Percentiles rank a stretch among this genome's conserved stretches.
Conservation (phyloP, 2,888 invertebrate genomes). For the Abrostola tripartita region DNA sequence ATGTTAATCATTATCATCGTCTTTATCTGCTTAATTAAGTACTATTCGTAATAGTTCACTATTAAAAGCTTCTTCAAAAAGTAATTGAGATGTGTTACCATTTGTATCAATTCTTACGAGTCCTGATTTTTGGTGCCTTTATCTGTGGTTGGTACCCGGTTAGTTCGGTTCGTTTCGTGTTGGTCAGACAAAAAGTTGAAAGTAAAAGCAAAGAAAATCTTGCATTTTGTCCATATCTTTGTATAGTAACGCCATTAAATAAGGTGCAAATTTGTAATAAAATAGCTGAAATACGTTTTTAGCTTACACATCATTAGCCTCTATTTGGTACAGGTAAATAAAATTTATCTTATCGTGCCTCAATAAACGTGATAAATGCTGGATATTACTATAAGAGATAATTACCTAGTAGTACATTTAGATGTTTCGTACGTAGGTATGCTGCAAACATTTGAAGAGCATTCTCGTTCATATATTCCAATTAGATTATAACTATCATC, state of each 20-base stretch:
- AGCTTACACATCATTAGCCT: slow-evolving; percentile 12
- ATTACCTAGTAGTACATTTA: slow-evolving; percentile 12
- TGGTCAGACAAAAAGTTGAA: slow-evolving; percentile 43
- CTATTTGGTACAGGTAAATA: slow-evolving; percentile 49
- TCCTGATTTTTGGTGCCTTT: neutral
- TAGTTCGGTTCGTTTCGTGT: slow-evolving; percentile 28
- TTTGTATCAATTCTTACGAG: neutral
- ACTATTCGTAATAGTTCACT: too few relatives aligned
- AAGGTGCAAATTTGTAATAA: slow-evolving; percentile 24
- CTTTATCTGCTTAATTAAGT: too few relatives aligned
- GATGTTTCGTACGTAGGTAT: slow-evolving; percentile 1
- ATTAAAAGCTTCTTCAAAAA: too few relatives aligned
- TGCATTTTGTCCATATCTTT: slow-evolving; percentile 20
- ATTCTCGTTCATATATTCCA: neutral
- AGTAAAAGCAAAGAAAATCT: slow-evolving; percentile 25
- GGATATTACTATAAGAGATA: slow-evolving; percentile 27
- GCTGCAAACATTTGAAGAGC: slow-evolving; percentile 11
- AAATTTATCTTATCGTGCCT: slow-evolving; percentile 35
- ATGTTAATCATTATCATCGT: too few relatives aligned
- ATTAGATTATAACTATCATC: slow-evolving; percentile 31
- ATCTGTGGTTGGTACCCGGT: slow-evolving; percentile 37
- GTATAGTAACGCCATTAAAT: slow-evolving; percentile 20
- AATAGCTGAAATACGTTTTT: slow-evolving; percentile 19
- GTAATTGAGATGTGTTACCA: neutral
- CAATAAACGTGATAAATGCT: slow-evolving; percentile 34